These are phyloP conservation scores for Zootermopsis nevadensis DNA, from an alignment of 2,888 invertebrate species.

Conservation along the genomic window DNA sequence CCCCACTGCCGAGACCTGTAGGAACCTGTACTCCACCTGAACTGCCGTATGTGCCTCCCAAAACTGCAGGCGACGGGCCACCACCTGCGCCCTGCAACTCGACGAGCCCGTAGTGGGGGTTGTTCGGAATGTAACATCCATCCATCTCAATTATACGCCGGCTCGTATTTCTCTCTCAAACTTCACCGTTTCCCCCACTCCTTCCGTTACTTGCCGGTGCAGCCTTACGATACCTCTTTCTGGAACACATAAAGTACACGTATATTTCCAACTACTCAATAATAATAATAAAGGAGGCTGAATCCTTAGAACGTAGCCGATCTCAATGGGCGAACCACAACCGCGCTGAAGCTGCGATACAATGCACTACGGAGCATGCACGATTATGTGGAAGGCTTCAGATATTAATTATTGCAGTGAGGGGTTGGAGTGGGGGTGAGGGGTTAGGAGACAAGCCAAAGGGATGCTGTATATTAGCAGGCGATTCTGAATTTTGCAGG, in stretches of 20 bases:
- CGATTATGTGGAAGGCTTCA: slow-evolving; percentile 30
- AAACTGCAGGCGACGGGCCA: neutral
- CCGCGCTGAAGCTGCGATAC: slow-evolving; percentile 16
- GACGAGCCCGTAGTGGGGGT: slow-evolving; percentile 54
- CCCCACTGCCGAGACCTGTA: slow-evolving; percentile 59
- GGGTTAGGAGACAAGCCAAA: slow-evolving; percentile 24
- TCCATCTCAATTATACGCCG: slow-evolving; percentile 31
- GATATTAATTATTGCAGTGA: slow-evolving; percentile 39
- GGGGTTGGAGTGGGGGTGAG: neutral
- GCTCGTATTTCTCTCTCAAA: neutral
- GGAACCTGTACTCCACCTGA: slow-evolving; percentile 29
- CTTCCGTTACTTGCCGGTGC: neutral
- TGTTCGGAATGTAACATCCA: slow-evolving; percentile 57
- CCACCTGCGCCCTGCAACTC: slow-evolving; percentile 48
- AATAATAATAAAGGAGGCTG: slow-evolving; percentile 9
- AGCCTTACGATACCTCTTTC: slow-evolving; percentile 23
- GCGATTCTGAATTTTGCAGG: neutral
- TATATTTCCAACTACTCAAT: slow-evolving; percentile 9
- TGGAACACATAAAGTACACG: slow-evolving; percentile 35
- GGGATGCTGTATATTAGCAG: neutral
- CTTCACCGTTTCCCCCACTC: slow-evolving; percentile 21
- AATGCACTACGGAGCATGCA: slow-evolving; percentile 7
- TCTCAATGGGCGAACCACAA: slow-evolving; percentile 17
- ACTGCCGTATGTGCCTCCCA: slow-evolving; percentile 9
- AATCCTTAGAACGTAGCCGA: slow-evolving; percentile 22